These are phyloP conservation scores for Drosophila lacicola DNA, from an alignment of 2,888 invertebrate species.

Conservation along the genomic window DNA sequence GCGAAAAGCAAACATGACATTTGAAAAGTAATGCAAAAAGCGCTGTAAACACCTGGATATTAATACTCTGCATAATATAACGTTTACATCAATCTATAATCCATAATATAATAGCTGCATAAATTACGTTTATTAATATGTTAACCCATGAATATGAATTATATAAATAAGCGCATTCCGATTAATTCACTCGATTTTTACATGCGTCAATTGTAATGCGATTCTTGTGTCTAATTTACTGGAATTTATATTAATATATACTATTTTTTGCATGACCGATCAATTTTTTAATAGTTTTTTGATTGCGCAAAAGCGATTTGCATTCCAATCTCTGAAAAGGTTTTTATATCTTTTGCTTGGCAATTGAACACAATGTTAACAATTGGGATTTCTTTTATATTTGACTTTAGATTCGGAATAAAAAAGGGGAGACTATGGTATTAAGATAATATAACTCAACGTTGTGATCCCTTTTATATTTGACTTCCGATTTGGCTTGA, in stretches of 20 bases:
- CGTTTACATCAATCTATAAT: conserved; percentile 24
- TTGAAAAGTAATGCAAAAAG: conserved; percentile 1
- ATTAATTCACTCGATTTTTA: conserved; percentile 30
- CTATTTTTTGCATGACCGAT: conserved; percentile 4
- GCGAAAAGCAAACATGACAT: conserved; percentile 26
- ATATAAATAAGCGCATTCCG: conserved; percentile 6
- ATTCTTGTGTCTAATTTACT: conserved; percentile 27
- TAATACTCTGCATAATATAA: conserved; percentile 4
- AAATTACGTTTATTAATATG: conserved; percentile 36
- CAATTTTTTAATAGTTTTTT: conserved; percentile 9
- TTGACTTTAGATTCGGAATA: no score
- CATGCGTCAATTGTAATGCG: conserved; percentile 22
- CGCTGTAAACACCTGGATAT: conserved; percentile 3
- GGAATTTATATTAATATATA: conserved; percentile 15
- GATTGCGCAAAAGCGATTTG: not conserved
- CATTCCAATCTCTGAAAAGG: not conserved
- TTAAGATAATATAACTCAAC: no score
- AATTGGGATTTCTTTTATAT: no score
- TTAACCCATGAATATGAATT: conserved; percentile 44
- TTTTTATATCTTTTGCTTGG: no score
- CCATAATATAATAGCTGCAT: conserved; percentile 30
- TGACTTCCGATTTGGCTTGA: no score
- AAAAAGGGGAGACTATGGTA: no score
- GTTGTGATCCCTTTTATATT: no score
- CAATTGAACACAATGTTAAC: no score